Evolutionary conservation across 2,797 vertebrate genomes (phyloP), one percentile per base, ranked within the genome.

Genomic region (Acanthopagrus latus): DNA sequence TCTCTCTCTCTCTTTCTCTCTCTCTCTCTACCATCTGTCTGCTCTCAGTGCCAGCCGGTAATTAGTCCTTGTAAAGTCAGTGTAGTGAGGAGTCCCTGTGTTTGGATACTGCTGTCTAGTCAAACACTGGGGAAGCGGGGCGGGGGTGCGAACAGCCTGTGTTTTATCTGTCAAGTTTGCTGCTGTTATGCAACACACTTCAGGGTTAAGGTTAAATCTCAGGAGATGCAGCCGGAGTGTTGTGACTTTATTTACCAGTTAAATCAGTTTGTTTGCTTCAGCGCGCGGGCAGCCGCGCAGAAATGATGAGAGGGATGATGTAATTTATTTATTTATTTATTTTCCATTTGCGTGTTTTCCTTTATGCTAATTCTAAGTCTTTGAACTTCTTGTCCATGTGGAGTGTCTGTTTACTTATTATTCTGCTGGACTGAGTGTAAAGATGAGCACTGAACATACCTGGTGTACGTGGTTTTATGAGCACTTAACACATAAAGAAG

Each of bases 151-250:
- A 88, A 89, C 84, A 86, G 87, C 79, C 89, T 84, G 74, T 92
- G 91, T 92, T 94, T 93, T 92, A 90, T 91, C 92, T 92, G 89
- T 86, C 89, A 92, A 85, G 88, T 89, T 89, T 87, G 86, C 70
- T 27, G 88, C 85, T 90, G 85, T 91, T 90, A 91, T 76, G 84
- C 87, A 90, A 93, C 89, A 90, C 62, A 79, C 80, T 83, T 74
- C 78, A 65, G 88, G 84, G 83, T 90, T 86, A 82, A 91, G 89
- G 89, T 88, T 88, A 89, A 86, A 80, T 88, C 90, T 90, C 85
- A 59, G 68, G 85, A 89, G 88, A 89, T 66, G 74, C 77, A 64
- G 83, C 74, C 66, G 5, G 74, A 80, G 78, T 76, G 84, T 67
- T 80, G 82, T 73, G 87, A 81, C 90, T 84, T 86, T 90, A 81